Conservation (phyloP, 2,797 vertebrate species). For the Sphenopsis melanotis region DNA sequence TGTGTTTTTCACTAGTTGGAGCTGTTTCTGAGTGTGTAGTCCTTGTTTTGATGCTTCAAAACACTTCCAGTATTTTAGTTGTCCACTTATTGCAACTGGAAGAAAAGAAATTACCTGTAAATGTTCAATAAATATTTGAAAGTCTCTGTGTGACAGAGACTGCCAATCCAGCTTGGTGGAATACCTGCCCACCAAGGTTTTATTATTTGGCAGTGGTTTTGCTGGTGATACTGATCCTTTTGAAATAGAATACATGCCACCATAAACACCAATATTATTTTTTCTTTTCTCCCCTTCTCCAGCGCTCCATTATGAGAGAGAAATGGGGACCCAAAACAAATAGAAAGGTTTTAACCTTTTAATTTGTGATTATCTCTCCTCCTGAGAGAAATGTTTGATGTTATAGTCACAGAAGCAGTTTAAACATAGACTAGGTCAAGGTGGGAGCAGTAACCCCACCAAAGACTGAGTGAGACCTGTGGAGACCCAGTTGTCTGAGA, state of each 20-base stretch:
- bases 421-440: background rate
- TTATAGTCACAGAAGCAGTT: background rate
- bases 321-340: background rate
- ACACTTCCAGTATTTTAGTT: background rate
- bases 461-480: background rate
- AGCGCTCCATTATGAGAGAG: background rate
- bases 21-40: background rate
- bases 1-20: background rate
- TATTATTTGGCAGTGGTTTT: background rate
- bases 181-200: background rate
- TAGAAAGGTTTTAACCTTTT: background rate
- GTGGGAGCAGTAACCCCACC: background rate
- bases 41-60: background rate
- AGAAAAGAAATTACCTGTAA: background rate
- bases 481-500: background rate
- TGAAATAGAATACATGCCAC: background rate
- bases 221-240: background rate
- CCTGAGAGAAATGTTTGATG: background rate
- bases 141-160: background rate
- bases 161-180: background rate
- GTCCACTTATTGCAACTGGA: background rate
- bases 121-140: background rate
- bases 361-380: background rate
- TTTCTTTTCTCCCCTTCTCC: accelerated
- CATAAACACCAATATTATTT: background rate